Base-by-base conservation (phyloP, 2,888 invertebrate species). In the Calameuta filiformis region DNA sequence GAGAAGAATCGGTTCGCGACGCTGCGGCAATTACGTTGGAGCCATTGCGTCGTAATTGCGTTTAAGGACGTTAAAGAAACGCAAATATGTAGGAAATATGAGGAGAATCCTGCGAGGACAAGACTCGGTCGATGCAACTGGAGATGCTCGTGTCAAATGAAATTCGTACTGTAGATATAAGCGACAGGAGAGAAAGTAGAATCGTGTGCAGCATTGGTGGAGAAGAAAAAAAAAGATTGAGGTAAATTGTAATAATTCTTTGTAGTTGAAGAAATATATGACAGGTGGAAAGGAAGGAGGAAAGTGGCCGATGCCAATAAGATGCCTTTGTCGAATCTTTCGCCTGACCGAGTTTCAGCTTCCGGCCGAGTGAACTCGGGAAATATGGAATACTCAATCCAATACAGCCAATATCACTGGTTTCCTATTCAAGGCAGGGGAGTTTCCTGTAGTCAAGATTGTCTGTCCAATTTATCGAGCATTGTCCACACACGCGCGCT, bases 311-410 rank as follows among this genome's bases (percentile, higher is more conserved):
- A 82, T 82, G 86, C 87, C 89, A 90, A 90, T 90, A 90, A 90
- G 86, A 81, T 81, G 86, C 88, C 88, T 90, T 90, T 90, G 90
- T 90, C 89, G 87, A 82, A 87, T 88, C 85, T 89, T 89, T 86
- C 87, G 86, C 85, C 84, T 82, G 87, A 85, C 78, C 84, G 87
- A 84, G 82, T 85, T 83, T 83, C 82, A 85, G 87, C 89, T 89
- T 89, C 89, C 88, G 86, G 87, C 85, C 81, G 87, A 81, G 79
- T 82, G 87, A 86, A 83, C 87, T 84, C 83, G 81, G 87, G 89
- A 90, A 90, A 89, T 90, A 89, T 90, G 88, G 87, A 89, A 90
- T 87, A 88, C 85, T 88, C 87, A 81, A 87, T 85, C 85, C 87
- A 87, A 86, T 88, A 86, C 85, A 85, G 83, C 84, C 86, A 85